phyloP scores from a whole-genome alignment of 2,797 vertebrate species.

The Morelia viridis region DNA sequence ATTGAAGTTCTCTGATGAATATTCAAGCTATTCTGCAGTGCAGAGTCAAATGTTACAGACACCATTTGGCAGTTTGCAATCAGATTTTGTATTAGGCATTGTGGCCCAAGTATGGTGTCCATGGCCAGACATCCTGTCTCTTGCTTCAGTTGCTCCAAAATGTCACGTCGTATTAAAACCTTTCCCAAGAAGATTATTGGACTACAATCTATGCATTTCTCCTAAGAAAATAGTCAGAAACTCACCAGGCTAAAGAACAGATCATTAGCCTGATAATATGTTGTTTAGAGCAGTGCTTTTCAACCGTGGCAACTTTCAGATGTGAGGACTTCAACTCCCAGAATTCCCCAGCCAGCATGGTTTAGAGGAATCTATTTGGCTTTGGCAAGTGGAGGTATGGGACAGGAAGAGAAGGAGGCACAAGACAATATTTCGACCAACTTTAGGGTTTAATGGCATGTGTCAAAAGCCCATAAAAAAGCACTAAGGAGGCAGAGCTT shows the following conservation, averaged over 20 bases:
- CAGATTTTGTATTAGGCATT: slow-evolving; percentile 39
- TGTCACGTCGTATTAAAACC: slow-evolving; percentile 59
- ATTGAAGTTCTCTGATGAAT: slow-evolving; percentile 38
- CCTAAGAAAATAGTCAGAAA: slow-evolving; percentile 50
- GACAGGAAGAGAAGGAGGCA: slow-evolving; percentile 8
- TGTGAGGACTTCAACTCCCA: too few relatives aligned
- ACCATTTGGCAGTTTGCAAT: slow-evolving; percentile 22
- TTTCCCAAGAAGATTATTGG: slow-evolving; percentile 56
- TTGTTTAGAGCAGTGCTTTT: slow-evolving; percentile 19
- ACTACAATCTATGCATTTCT: slow-evolving; percentile 43
- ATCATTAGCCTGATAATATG: slow-evolving; percentile 31
- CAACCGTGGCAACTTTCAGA: too few relatives aligned
- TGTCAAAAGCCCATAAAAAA: slow-evolving; percentile 34
- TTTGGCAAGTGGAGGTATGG: background rate
- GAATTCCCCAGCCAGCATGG: too few relatives aligned
- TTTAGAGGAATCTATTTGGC: slow-evolving; percentile 48
- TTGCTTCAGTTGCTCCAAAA: slow-evolving; percentile 55
- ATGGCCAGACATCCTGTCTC: slow-evolving; percentile 36
- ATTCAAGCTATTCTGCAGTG: slow-evolving; percentile 55
- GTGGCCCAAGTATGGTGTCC: slow-evolving; percentile 33
- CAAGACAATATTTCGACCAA: background rate
- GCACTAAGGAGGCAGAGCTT: background rate
- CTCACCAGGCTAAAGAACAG: slow-evolving; percentile 39
- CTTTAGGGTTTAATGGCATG: background rate
- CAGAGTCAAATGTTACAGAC: slow-evolving; percentile 51